Conservation (phyloP, 2,113 vertebrate genomes). For the Cololabis saira region DNA sequence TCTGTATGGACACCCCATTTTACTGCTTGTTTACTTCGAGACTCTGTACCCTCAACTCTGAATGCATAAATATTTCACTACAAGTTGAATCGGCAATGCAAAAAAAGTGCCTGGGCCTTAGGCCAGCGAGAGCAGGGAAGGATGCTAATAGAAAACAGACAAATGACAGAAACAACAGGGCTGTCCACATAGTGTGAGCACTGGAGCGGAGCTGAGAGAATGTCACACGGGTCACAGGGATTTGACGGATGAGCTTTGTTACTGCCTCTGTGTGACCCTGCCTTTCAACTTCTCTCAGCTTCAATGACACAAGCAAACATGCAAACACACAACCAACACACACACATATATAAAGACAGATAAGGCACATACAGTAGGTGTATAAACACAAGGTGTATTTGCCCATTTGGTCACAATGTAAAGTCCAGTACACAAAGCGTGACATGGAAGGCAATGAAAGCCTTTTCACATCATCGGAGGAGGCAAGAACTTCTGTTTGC, state of each 20-base stretch:
- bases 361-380: constrained; percentile 9
- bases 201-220: constrained; percentile 63
- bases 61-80: constrained; percentile 67
- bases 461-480: constrained; percentile 20
- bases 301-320: constrained; percentile 63
- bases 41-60: constrained; percentile 44
- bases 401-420: constrained; percentile 4
- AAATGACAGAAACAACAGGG: constrained; percentile 68
- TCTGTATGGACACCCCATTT: constrained; percentile 41
- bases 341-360: constrained; percentile 1
- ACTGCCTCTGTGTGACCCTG: constrained; percentile 63
- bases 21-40: constrained; percentile 48
- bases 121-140: constrained; percentile 31
- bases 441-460: constrained; percentile 25
- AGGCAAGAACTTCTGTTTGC: constrained; percentile 21
- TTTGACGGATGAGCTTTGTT: constrained; percentile 76
- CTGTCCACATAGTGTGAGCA: constrained; percentile 54
- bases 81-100: constrained; percentile 44
- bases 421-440: constrained; percentile 4
- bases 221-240: constrained; percentile 69
- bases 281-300: constrained; percentile 68
- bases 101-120: constrained; percentile 42
- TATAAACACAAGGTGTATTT: constrained; percentile 8
- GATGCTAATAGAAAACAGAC: constrained; percentile 74
- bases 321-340: constrained; percentile 22